A percentile compares a stretch with the other conserved stretches of the same genome.
These are phyloP conservation scores for rabbit (Oryctolagus cuniculus) DNA, from an alignment of 2,113 vertebrate genomes.

Conservation along the genomic window DNA sequence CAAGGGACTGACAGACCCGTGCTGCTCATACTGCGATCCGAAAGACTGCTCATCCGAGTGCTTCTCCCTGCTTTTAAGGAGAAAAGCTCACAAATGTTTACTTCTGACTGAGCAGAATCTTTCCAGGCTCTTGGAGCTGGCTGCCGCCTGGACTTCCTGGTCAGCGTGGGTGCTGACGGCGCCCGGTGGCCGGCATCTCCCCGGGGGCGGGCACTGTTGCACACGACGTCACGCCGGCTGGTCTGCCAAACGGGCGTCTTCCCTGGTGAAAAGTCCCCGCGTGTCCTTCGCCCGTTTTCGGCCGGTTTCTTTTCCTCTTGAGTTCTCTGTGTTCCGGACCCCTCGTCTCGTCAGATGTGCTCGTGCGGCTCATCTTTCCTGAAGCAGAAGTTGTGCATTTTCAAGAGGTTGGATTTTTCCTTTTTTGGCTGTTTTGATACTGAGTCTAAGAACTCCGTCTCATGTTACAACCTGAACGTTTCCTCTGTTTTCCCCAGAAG, in stretches of 20 bases:
- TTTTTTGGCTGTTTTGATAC: background rate
- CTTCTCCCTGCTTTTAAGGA: no score
- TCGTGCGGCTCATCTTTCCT: background rate
- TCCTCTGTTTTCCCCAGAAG: background rate
- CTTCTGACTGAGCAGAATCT: background rate
- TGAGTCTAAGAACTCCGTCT: background rate
- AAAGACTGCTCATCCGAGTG: background rate
- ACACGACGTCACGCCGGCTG: background rate
- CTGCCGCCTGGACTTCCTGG: no score
- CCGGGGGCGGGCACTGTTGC: no score
- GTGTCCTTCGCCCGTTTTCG: background rate
- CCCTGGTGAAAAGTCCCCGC: background rate
- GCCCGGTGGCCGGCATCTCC: no score
- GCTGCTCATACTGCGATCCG: background rate
- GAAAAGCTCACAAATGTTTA: background rate
- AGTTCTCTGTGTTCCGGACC: background rate
- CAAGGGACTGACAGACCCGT: background rate
- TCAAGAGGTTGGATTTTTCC: background rate
- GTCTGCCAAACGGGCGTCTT: background rate
- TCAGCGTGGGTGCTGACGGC: fast-evolving
- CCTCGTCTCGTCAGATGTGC: background rate
- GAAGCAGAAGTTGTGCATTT: background rate
- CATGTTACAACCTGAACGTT: background rate
- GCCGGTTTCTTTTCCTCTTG: background rate
- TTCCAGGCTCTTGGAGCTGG: background rate